A percentile compares a stretch with the other conserved stretches of the same genome.
phyloP scores from a whole-genome alignment of 2,797 vertebrate genomes.

The Notamacropus eugenii region DNA sequence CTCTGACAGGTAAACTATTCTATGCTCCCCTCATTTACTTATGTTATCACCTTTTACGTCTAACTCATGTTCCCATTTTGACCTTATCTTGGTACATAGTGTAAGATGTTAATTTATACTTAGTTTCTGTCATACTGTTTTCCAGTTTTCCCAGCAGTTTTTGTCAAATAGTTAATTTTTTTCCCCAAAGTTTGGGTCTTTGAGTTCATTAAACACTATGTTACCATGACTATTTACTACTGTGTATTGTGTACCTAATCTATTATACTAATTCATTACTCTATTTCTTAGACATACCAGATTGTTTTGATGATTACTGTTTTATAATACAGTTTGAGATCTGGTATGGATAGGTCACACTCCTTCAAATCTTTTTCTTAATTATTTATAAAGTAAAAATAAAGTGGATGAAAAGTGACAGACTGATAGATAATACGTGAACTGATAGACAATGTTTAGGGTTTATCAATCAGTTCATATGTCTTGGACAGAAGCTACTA shows the following conservation, averaged over 20 bases:
- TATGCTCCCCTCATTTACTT: not conserved
- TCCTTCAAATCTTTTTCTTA: not conserved
- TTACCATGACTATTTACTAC: not conserved
- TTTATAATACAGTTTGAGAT: not conserved
- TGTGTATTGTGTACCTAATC: not conserved
- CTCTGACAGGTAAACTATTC: not conserved
- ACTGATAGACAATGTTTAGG: not conserved
- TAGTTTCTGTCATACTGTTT: too few relatives aligned
- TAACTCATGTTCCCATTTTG: not conserved
- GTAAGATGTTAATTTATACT: too few relatives aligned
- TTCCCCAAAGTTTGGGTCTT: not conserved
- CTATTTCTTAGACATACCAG: not conserved
- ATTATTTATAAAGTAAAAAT: not conserved
- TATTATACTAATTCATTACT: not conserved
- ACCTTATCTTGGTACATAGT: not conserved
- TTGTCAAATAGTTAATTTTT: too few relatives aligned
- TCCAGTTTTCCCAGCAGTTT: too few relatives aligned
- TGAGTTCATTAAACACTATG: not conserved
- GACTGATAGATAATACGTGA: not conserved
- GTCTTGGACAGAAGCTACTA: not conserved
- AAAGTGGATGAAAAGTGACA: not conserved
- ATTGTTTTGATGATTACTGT: not conserved
- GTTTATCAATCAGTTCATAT: not conserved
- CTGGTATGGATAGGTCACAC: not conserved
- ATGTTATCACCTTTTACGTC: too few relatives aligned